Evolutionary conservation across 2,113 vertebrate genomes (phyloP).

Genomic region (Asarcornis scutulata): DNA sequence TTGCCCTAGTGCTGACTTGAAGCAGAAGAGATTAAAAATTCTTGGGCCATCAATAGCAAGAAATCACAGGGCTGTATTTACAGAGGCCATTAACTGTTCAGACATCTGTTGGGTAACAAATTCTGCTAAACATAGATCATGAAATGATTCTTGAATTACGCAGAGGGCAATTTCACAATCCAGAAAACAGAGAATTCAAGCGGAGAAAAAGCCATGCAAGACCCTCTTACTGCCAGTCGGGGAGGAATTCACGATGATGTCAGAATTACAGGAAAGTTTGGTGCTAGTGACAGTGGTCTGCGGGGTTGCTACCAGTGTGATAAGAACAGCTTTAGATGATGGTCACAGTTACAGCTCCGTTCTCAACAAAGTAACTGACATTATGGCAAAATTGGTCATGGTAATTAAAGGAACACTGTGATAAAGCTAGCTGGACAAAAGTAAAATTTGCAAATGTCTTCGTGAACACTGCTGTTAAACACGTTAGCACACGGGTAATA

Average conservation of each 20-base stretch:
- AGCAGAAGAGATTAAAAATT: slow-evolving; percentile 45
- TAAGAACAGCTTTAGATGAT: not conserved
- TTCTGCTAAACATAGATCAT: slow-evolving; percentile 58
- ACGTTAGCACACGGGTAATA: not conserved
- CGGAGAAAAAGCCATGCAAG: slow-evolving; percentile 30
- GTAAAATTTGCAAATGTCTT: not conserved
- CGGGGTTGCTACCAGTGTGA: not conserved
- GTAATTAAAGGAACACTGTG: not conserved
- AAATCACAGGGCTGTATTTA: slow-evolving; percentile 47
- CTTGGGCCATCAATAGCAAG: slow-evolving; percentile 42
- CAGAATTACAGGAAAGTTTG: slow-evolving; percentile 14
- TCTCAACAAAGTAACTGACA: not conserved
- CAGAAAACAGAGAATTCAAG: slow-evolving; percentile 60
- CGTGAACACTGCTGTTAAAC: not conserved
- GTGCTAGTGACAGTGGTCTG: not conserved
- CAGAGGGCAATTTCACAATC: slow-evolving; percentile 59
- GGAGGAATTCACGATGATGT: not conserved
- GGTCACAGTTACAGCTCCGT: not conserved
- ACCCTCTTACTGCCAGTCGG: not conserved
- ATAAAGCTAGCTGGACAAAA: not conserved
- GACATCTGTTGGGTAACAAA: slow-evolving; percentile 67
- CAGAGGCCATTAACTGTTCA: slow-evolving; percentile 55
- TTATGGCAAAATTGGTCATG: not conserved
- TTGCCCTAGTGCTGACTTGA: slow-evolving; percentile 4
- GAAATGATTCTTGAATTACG: slow-evolving; percentile 35